Conservation (phyloP, 2,113 vertebrate genomes). For the Madoqua kirkii region DNA sequence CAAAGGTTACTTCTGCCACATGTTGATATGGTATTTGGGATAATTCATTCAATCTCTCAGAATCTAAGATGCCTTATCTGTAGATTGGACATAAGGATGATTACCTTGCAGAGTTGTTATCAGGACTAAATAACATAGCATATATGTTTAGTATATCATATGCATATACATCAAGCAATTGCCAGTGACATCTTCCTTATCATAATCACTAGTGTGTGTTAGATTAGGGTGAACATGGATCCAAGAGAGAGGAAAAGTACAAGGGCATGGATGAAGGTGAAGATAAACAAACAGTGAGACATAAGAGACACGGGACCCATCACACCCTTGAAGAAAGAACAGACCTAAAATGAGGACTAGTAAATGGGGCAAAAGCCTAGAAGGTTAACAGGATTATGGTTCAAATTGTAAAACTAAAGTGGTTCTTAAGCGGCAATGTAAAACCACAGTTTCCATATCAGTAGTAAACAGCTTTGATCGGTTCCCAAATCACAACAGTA, state of each 20-base stretch:
- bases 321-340: background rate
- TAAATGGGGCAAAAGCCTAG: background rate
- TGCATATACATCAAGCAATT: background rate
- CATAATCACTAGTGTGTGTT: background rate
- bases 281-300: background rate
- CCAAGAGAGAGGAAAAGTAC: background rate
- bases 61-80: background rate
- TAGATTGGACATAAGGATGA: background rate
- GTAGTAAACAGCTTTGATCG: background rate
- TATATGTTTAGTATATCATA: background rate
- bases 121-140: background rate
- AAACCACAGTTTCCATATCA: background rate
- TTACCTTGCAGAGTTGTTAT: background rate
- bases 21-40: background rate
- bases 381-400: background rate
- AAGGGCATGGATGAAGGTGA: accelerated
- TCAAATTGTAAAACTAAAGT: background rate
- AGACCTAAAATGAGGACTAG: background rate
- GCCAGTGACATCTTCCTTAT: background rate
- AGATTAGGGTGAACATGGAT: background rate
- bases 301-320: background rate
- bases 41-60: background rate
- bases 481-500: background rate
- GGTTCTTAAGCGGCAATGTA: background rate
- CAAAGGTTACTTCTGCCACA: background rate